Percentiles rank a stretch among this genome's conserved stretches.
phyloP scores from a whole-genome alignment of 2,797 vertebrate species.

The Chloroceryle amazona region DNA sequence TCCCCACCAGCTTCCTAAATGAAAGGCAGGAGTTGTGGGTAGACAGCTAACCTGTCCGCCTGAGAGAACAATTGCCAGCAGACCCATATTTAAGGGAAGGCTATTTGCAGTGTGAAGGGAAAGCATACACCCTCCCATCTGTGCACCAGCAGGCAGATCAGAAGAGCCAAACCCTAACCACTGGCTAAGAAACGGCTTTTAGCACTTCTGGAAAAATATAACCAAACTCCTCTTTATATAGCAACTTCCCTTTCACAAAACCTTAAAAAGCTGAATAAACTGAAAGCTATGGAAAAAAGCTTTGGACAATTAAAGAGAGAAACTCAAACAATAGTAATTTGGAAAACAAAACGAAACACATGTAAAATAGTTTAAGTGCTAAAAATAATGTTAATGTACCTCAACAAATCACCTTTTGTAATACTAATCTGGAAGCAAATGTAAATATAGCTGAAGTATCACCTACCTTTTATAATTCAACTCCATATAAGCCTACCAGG shows the following conservation, averaged over 20 bases:
- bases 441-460: not conserved
- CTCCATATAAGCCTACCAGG: not conserved
- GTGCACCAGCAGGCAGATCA: not conserved
- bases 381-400: not conserved
- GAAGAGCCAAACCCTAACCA: not conserved
- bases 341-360: not conserved
- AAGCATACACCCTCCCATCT: not conserved
- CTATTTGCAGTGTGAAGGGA: not conserved
- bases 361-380: not conserved
- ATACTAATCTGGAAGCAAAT: not conserved
- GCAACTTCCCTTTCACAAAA: not conserved
- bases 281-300: not conserved
- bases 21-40: not conserved
- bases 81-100: not conserved
- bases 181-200: not conserved
- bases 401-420: not conserved
- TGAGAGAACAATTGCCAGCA: slow-evolving; percentile 3
- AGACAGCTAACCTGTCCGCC: not conserved
- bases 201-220: not conserved
- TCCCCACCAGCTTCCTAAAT: not conserved
- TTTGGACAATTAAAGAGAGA: not conserved
- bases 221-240: not conserved
- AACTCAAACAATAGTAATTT: not conserved
- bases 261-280: not conserved
- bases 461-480: not conserved